phyloP scores from a whole-genome alignment of 2,888 invertebrate species.

The Ophion obscuratus region DNA sequence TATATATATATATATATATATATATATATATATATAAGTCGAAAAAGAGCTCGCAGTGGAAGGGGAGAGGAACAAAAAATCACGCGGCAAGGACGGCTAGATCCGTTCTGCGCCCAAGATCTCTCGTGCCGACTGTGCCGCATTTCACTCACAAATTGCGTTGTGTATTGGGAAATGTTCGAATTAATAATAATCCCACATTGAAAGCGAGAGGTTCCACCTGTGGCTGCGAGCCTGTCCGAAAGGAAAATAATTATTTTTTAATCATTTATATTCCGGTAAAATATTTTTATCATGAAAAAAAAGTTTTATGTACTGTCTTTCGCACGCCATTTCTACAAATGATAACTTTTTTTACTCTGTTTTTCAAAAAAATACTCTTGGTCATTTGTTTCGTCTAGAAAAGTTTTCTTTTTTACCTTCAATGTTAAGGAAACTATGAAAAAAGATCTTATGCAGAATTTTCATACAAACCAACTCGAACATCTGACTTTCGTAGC shows the following conservation, averaged over 20 bases:
- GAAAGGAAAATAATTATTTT: not conserved
- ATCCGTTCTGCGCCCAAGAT: constrained; percentile 53
- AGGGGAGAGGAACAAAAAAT: constrained; percentile 15
- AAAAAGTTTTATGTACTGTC: too few species aligned
- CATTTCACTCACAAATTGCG: constrained; percentile 34
- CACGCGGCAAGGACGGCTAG: constrained; percentile 56
- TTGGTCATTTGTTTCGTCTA: too few species aligned
- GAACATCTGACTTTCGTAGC: too few species aligned
- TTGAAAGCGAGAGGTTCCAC: constrained; percentile 47
- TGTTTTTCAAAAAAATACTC: too few species aligned
- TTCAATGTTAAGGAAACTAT: too few species aligned
- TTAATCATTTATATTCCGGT: not conserved
- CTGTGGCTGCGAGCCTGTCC: constrained; percentile 44
- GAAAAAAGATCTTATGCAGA: too few species aligned
- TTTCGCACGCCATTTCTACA: too few species aligned
- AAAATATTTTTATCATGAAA: not conserved
- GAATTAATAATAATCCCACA: constrained; percentile 42
- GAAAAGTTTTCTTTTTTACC: too few species aligned
- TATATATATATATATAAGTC: too few species aligned
- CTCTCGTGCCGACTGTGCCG: constrained; percentile 14
- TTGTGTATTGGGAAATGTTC: constrained; percentile 41
- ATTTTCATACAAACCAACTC: too few species aligned
- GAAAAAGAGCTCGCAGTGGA: constrained; percentile 14
- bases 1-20: too few species aligned
- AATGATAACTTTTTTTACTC: too few species aligned